Evolutionary conservation across 2,888 invertebrate species (phyloP).

Genomic region (Rhabditoides inermis): DNA sequence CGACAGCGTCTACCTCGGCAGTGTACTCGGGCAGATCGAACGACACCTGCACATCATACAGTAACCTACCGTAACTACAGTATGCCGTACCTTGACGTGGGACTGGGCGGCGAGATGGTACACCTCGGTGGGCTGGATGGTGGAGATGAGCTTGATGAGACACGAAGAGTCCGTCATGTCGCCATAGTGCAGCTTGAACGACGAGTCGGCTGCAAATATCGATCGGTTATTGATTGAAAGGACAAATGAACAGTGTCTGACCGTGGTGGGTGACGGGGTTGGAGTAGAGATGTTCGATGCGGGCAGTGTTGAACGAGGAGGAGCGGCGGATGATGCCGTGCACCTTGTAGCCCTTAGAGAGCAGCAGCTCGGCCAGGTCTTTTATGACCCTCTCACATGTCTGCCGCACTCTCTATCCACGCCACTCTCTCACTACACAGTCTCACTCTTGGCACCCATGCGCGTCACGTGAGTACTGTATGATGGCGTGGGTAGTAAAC

Average conservation of each 20-base stretch:
- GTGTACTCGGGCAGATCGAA: slow-evolving; percentile 98
- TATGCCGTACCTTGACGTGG: slow-evolving; percentile 95
- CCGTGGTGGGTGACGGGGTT: slow-evolving; percentile 74
- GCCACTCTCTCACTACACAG: no score
- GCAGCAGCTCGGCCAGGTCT: slow-evolving; percentile 83
- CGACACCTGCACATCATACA: slow-evolving; percentile 67
- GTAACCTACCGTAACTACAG: no score
- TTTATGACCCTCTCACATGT: no score
- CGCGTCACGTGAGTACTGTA: no score
- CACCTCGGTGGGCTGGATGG: slow-evolving; percentile 76
- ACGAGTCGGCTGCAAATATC: slow-evolving; percentile 54
- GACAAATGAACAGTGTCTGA: neutral
- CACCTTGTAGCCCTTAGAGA: slow-evolving; percentile 78
- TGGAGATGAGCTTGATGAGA: slow-evolving; percentile 73
- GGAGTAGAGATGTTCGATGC: slow-evolving; percentile 89
- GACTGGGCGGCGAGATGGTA: slow-evolving; percentile 98
- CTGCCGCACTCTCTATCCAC: no score
- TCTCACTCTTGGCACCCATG: no score
- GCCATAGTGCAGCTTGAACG: slow-evolving; percentile 86
- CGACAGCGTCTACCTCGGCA: slow-evolving; percentile 92
- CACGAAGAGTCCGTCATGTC: slow-evolving; percentile 97
- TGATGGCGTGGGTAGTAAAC: no score
- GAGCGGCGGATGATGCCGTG: slow-evolving; percentile 84
- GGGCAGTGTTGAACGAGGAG: slow-evolving; percentile 75
- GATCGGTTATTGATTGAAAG: neutral